Percentiles rank a stretch among this genome's conserved stretches.
These are phyloP conservation scores for Dynastes tityus DNA, from an alignment of 2,888 invertebrate genomes.

Conservation along the genomic window DNA sequence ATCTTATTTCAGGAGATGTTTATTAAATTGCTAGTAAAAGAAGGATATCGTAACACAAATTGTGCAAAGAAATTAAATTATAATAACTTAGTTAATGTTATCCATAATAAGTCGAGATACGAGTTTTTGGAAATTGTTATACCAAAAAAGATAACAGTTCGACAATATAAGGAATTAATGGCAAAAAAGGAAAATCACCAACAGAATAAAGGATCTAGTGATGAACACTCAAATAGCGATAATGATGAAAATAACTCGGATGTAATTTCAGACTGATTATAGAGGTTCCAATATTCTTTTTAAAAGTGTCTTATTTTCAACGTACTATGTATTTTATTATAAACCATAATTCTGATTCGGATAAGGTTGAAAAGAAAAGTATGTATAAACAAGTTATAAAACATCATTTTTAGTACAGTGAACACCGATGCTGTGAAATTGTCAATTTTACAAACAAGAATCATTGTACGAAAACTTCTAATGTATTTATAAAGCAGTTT, in stretches of 20 bases:
- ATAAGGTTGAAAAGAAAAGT: too few species aligned
- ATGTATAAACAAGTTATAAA: too few species aligned
- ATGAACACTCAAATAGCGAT: conserved; percentile 56
- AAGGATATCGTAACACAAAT: conserved; percentile 73
- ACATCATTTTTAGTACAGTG: too few species aligned
- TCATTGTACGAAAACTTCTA: too few species aligned
- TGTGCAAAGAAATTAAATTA: conserved; percentile 77
- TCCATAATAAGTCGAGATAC: conserved; percentile 78
- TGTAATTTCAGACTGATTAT: conserved; percentile 14
- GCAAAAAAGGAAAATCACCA: conserved; percentile 71
- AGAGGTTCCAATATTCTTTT: not conserved
- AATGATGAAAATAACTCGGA: conserved; percentile 54
- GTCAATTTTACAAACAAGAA: too few species aligned
- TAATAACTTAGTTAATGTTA: conserved; percentile 81
- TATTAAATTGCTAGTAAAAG: conserved; percentile 77
- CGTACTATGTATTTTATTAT: too few species aligned
- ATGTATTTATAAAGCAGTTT: too few species aligned
- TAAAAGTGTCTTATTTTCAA: too few species aligned
- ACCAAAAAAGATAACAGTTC: conserved; percentile 82
- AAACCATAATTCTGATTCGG: too few species aligned
- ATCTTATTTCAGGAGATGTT: conserved; percentile 76
- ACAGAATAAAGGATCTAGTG: conserved; percentile 55
- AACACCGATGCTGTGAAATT: too few species aligned
- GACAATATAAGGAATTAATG: conserved; percentile 79
- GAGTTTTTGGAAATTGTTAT: conserved; percentile 83